phyloP scores from a whole-genome alignment of 92 coral and sea anemone genomes.

The Metridium senile region DNA sequence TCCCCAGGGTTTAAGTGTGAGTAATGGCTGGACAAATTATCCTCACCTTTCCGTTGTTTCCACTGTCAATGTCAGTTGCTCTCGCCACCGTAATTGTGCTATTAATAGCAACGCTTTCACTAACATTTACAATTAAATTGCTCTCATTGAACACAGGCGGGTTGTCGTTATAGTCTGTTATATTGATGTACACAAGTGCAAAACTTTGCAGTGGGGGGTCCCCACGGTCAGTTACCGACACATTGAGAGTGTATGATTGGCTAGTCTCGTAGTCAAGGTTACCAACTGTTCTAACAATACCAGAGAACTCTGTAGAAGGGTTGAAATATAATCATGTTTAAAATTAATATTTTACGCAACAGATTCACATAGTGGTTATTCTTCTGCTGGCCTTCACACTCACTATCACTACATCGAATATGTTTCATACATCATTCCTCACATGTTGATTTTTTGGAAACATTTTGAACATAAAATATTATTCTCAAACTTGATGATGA shows the following conservation, averaged over 20 bases:
- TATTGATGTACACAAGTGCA: conserved; percentile 37
- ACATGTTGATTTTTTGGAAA: too few relatives aligned
- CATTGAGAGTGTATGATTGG: conserved; percentile 47
- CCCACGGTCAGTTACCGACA: conserved; percentile 69
- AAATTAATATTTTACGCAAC: too few relatives aligned
- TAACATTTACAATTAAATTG: conserved; percentile 44
- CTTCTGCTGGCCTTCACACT: too few relatives aligned
- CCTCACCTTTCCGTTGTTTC: conserved; percentile 49
- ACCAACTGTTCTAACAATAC: conserved; percentile 50
- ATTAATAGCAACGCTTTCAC: conserved; percentile 60
- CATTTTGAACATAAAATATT: too few relatives aligned
- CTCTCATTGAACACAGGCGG: conserved; percentile 58
- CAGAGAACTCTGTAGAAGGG: conserved; percentile 69
- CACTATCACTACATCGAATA: too few relatives aligned
- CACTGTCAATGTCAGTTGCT: conserved; percentile 82
- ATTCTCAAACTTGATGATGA: too few relatives aligned
- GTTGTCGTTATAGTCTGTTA: conserved; percentile 67
- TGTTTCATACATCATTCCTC: too few relatives aligned
- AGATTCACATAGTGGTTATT: too few relatives aligned
- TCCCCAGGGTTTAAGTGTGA: too few relatives aligned
- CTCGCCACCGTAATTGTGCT: conserved; percentile 53
- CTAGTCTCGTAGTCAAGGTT: conserved; percentile 69
- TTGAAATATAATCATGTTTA: background rate
- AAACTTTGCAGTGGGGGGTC: conserved; percentile 40
- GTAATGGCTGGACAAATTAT: too few relatives aligned